phyloP scores from a whole-genome alignment of 2,797 vertebrate species.

The Phaenicophaeus curvirostris region DNA sequence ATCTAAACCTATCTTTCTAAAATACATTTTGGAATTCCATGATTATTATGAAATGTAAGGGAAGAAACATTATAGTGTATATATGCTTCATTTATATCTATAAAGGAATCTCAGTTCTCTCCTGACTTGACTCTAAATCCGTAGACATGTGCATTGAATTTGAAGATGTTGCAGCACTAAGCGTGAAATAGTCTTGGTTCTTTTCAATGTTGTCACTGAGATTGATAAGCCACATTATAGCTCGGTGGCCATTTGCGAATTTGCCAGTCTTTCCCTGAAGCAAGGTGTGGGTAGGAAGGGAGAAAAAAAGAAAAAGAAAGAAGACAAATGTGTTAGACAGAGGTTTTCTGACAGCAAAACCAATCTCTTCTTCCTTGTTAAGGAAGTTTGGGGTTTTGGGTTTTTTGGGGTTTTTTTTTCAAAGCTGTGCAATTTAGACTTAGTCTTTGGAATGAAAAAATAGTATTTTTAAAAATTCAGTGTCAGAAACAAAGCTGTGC shows the following conservation, averaged over 20 bases:
- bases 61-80: background rate
- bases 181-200: background rate
- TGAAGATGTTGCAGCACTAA: background rate
- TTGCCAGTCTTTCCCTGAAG: slow-evolving; percentile 9
- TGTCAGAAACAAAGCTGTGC: background rate
- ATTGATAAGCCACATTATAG: slow-evolving; percentile 42
- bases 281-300: background rate
- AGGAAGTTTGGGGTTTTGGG: background rate
- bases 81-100: background rate
- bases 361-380: background rate
- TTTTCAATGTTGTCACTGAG: slow-evolving; percentile 26
- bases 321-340: background rate
- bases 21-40: background rate
- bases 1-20: background rate
- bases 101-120: background rate
- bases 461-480: background rate
- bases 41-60: background rate
- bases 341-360: background rate
- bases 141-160: slow-evolving; percentile 5
- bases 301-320: background rate
- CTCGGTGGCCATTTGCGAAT: slow-evolving; percentile 20
- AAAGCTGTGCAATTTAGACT: background rate
- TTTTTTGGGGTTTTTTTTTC: background rate
- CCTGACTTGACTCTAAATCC: background rate
- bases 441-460: background rate